phyloP scores from a whole-genome alignment of 2,113 vertebrate species.

The Petrocephalus microphthalmus region DNA sequence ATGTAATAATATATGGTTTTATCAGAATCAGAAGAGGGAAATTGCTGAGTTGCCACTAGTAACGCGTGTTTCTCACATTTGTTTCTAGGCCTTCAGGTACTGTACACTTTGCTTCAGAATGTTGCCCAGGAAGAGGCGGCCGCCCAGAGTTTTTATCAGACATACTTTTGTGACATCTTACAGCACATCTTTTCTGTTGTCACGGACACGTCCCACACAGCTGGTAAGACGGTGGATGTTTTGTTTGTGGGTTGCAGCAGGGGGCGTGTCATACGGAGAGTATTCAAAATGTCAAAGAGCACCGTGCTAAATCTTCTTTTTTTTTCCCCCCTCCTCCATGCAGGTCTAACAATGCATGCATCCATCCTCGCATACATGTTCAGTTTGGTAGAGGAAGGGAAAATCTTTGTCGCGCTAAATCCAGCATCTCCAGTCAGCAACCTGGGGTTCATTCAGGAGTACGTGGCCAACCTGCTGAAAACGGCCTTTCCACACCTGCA shows the following conservation, averaged over 20 bases:
- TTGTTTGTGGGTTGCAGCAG: background rate
- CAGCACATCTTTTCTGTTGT: conserved; percentile 98
- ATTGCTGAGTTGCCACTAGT: background rate
- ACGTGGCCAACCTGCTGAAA: conserved; percentile 95
- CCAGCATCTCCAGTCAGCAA: conserved; percentile 80
- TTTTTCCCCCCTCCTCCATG: too few relatives aligned
- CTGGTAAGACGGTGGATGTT: conserved; percentile 65
- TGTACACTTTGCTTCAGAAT: conserved; percentile 93
- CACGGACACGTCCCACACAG: conserved; percentile 96
- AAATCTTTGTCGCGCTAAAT: conserved; percentile 83
- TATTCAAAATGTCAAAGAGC: background rate
- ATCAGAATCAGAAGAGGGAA: background rate
- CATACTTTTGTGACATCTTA: conserved; percentile 94
- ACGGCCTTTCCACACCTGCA: conserved; percentile 96
- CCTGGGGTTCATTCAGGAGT: conserved; percentile 94
- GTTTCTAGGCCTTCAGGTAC: conserved; percentile 82
- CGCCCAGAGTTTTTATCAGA: conserved; percentile 97
- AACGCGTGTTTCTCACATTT: background rate
- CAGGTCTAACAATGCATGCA: conserved; percentile 97
- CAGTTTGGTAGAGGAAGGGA: conserved; percentile 96
- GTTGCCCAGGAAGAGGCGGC: conserved; percentile 95
- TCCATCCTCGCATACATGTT: conserved; percentile 99
- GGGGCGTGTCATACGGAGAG: background rate
- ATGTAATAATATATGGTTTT: background rate
- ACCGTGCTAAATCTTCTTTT: background rate